Base-by-base conservation (phyloP, 2,888 invertebrate genomes). In the Pandemis heparana region DNA sequence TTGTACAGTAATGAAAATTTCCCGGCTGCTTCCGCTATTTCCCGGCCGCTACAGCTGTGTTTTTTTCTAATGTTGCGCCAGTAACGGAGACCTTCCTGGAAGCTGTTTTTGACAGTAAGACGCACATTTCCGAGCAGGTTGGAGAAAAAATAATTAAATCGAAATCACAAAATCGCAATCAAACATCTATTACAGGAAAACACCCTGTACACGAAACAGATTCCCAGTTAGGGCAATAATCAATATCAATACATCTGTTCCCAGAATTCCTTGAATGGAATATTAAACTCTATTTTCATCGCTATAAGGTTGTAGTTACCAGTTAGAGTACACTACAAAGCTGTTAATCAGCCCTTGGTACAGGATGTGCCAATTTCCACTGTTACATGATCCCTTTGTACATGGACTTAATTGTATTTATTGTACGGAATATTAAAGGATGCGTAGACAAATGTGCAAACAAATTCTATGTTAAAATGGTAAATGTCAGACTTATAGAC, bases 331-430 rank as follows among this genome's bases (percentile, higher is more conserved):
- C 12, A 23, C 1, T 10, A 23, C 56, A 56, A 56, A 56, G 56
- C 23, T 23, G 23, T 56, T 56, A 56, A 56, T 56, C 56, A 56
- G 23, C 56, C 23, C 23, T 56, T 56, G 56, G 18, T 23, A 51
- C 51, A 56, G 60, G n/a, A 38, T 60, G 38, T 60, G 38, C 60
- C 60, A 60, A 60, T 60, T 60, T 60, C 14, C 14, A 60, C 60
- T 0, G 60, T 38, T 38, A 60, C 60, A 38, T 60, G 60, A n/a
- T 60, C n/a, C 60, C 60, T 60, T 60, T 60, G 60, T 60, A 38
- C 38, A 14, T 7, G 38, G 38, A 60, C 60, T 38, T 60, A 60
- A 60, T 60, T 60, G 59, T 60, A 38, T 60, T 60, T 60, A 60
- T 60, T 56, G 53, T 56, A 8, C 1, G 18, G 53, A 56, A 56